Evolutionary conservation across 2,888 invertebrate genomes (phyloP), one percentile per base, ranked within the genome.

Genomic region (Melanotus villosus): DNA sequence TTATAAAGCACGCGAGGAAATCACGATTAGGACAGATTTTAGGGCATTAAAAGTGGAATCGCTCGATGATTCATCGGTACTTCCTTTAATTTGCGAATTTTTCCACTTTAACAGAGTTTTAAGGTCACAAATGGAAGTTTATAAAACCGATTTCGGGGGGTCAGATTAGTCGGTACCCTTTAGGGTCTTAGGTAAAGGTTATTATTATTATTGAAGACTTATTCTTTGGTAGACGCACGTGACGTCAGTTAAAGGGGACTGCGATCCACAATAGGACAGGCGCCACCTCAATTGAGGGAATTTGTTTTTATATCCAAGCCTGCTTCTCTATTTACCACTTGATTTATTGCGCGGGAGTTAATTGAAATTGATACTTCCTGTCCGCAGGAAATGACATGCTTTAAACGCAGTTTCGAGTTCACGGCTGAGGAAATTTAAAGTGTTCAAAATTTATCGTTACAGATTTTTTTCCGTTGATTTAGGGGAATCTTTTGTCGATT

Each of bases 301-400:
- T 82, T 82, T 79, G 81, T 82, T 82, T 83, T 81, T 79, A 80
- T 82, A 81, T 81, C 81, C 79, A 82, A 78, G 82, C 80, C 80
- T 79, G 80, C 77, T 79, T 78, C 79, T 80, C 77, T 82, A 82
- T 83, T 83, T 82, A 83, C 80, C 81, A 83, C 82, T 83, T 84
- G 83, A 83, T 83, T 82, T 83, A 83, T 82, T 77, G 80, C 80
- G 80, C 80, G 79, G 81, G 81, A 79, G 81, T 79, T 82, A 82
- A 83, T 83, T 82, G 81, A 82, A 82, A 83, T 83, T 84, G 81
- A 83, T 83, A 83, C 83, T 84, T 84, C 84, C 84, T 81, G 81
- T 70, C 65, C 66, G 52, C 62, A 70, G 70, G 70, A 70, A 70
- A 70, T 70, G 70, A 67, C 70, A 70, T 45, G 43, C 60, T 70